These are phyloP conservation scores for Sebastes nivosus DNA, from an alignment of 2,797 vertebrate species.

Conservation along the genomic window DNA sequence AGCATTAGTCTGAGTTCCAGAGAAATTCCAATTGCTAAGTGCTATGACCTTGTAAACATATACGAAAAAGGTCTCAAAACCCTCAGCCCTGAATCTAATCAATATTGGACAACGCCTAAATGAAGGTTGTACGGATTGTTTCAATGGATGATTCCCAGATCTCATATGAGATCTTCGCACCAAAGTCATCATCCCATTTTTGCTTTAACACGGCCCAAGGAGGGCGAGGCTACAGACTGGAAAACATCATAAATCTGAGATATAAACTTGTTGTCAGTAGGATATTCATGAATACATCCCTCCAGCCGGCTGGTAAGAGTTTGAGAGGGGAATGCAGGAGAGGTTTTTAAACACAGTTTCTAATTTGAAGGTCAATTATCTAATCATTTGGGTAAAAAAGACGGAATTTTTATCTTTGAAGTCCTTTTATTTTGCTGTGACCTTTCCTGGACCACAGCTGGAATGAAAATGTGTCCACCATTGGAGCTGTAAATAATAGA, in stretches of 20 bases:
- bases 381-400: background rate
- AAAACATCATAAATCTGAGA: constrained; percentile 7
- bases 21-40: background rate
- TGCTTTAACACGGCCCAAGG: background rate
- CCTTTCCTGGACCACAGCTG: background rate
- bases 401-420: background rate
- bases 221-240: background rate
- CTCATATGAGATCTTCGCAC: background rate
- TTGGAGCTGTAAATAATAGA: background rate
- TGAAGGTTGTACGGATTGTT: background rate
- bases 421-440: background rate
- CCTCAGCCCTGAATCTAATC: background rate
- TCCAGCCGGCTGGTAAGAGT: background rate
- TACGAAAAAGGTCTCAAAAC: background rate
- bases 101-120: background rate
- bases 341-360: background rate
- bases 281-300: background rate
- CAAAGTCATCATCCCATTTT: background rate
- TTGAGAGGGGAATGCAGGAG: background rate
- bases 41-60: background rate
- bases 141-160: background rate
- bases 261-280: background rate
- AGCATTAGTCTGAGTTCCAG: background rate
- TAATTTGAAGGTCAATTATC: background rate
- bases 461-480: background rate